Base-by-base conservation (phyloP, 2,113 vertebrate species). In the Genyomyrus donnyi region DNA sequence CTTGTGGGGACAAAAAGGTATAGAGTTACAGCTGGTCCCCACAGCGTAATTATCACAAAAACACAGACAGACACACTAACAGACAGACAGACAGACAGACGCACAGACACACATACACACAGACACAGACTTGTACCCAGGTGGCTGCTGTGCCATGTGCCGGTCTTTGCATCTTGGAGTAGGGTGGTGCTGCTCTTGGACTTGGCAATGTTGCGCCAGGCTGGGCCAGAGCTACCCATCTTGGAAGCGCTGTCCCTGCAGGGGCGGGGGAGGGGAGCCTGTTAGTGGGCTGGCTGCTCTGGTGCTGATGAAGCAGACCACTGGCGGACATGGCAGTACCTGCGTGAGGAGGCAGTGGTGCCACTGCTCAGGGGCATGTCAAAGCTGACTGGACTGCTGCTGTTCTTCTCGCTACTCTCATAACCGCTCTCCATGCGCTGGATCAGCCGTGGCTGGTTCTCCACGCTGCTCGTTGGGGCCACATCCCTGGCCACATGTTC, bases 371-470 rank as follows among this genome's bases (percentile, higher is more conserved):
- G 93, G 62, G 96, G 94, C 86, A 97, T 94, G 90, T 98, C 97
- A 94, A 98, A 93, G 91, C 97, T 99, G 70, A 98, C 95, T 0
- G 98, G 98, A 91, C 98, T 99, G 97, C 91, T 98, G 95, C 98
- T 99, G 95, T 98, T 99, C 92, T 98, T 97, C 91, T 99, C 98
- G 4, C 98, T 98, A 95, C 98, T 99, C 91, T 99, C 98, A 0
- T 99, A 99, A 42, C 98, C 98, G 58, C 98, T 99, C 94, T 99
- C 98, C 97, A 98, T 99, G 92, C 98, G 96, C 94, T 98, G 98
- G 83, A 99, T 98, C 1, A 99, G 95, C 48, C 95, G 95, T 88
- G 98, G 96, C 6, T 95, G 96, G n/a, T 87, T 90, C 85, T 84
- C 88, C 74, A 52, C 19, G 10, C 42, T 50, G 11, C 84, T 35